phyloP scores from a whole-genome alignment of 2,888 invertebrate species.

The Acronicta aceris region DNA sequence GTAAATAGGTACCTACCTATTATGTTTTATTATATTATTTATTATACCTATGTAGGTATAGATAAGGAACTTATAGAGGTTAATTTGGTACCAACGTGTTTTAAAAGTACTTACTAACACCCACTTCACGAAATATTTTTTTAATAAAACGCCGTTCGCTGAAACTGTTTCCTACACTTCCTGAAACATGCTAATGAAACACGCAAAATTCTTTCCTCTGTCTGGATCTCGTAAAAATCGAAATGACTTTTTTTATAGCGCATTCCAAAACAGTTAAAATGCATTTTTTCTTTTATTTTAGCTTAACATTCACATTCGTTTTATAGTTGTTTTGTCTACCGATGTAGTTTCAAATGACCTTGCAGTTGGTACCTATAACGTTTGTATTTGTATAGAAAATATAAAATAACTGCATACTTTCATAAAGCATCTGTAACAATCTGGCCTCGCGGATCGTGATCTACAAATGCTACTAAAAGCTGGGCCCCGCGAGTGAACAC shows the following conservation, averaged over 20 bases:
- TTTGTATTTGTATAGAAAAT: constrained; percentile 4
- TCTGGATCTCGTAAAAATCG: constrained; percentile 46
- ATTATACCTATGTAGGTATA: too few species aligned
- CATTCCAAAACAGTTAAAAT: constrained; percentile 43
- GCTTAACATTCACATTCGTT: constrained; percentile 34
- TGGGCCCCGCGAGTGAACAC: constrained; percentile 49
- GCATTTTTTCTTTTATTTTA: constrained; percentile 45
- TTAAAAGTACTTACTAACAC: too few species aligned
- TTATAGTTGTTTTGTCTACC: constrained; percentile 66
- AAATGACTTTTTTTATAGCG: constrained; percentile 50
- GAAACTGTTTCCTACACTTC: constrained; percentile 28
- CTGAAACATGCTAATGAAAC: constrained; percentile 43
- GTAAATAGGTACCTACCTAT: too few species aligned
- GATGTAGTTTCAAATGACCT: constrained; percentile 50
- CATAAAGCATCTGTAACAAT: constrained; percentile 44
- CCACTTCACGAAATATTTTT: too few species aligned
- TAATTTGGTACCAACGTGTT: too few species aligned
- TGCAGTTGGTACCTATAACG: constrained; percentile 44
- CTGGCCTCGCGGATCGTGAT: constrained; percentile 53
- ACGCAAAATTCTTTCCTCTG: constrained; percentile 36
- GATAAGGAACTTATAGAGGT: too few species aligned
- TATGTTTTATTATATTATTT: too few species aligned
- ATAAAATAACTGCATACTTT: constrained; percentile 54
- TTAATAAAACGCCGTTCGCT: background rate
- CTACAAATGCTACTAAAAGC: constrained; percentile 48